Evolutionary conservation across 1,140 invertebrate genomes (phyloP).

Genomic region (Euglossa dilemma): DNA sequence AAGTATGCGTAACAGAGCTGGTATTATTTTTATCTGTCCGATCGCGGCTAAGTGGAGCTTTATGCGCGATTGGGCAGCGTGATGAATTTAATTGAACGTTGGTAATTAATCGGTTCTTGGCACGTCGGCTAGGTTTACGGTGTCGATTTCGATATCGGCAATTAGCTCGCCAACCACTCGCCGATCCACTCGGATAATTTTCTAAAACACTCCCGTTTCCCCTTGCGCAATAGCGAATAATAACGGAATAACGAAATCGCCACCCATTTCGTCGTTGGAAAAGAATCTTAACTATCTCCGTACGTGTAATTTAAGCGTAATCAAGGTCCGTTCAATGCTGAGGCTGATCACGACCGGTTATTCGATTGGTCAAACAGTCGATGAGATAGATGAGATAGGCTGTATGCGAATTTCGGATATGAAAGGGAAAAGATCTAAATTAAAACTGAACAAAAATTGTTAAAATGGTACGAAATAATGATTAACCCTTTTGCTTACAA

Average conservation of each 20-base stretch:
- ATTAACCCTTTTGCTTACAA: no score
- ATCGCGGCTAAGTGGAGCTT: conserved; percentile 21
- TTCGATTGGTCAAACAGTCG: no score
- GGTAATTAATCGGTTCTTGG: conserved; percentile 31
- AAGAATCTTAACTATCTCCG: not conserved
- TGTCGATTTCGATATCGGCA: conserved; percentile 40
- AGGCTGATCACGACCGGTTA: no score
- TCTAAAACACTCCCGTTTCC: conserved; percentile 24
- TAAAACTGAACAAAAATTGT: no score
- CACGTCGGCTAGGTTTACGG: conserved; percentile 15
- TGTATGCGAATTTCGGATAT: no score
- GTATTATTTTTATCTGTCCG: conserved; percentile 32
- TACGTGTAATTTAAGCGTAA: no score
- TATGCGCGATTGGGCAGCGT: conserved; percentile 32
- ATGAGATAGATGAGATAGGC: no score
- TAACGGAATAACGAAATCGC: not conserved
- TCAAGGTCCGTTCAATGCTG: no score
- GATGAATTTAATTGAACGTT: conserved; percentile 51
- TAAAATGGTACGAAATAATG: no score
- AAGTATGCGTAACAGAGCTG: conserved; percentile 15
- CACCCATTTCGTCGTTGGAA: not conserved
- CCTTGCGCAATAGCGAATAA: conserved; percentile 11
- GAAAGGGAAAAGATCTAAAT: no score
- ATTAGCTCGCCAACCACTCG: conserved; percentile 22
- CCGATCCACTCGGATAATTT: not conserved